Percentiles rank a stretch among this genome's conserved stretches.
phyloP scores from a whole-genome alignment of 2,113 vertebrate species.

The Callipepla squamata region DNA sequence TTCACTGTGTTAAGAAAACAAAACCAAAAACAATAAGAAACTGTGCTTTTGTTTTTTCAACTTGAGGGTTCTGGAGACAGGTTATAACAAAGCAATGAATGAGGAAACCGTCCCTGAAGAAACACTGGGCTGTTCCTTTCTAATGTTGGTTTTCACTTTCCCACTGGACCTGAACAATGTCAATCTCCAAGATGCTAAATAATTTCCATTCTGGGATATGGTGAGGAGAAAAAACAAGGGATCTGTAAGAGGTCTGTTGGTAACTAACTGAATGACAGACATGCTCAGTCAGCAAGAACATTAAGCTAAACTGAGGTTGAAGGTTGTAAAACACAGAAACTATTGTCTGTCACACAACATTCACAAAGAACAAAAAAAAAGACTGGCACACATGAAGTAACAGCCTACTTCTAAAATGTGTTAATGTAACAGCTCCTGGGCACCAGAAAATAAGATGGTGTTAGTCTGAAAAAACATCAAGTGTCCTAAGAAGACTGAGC shows the following conservation, averaged over 20 bases:
- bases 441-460: neutral
- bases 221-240: neutral
- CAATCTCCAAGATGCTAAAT: neutral
- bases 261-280: neutral
- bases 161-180: neutral
- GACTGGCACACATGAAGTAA: neutral
- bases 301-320: neutral
- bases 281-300: neutral
- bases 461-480: neutral
- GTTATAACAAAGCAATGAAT: accelerated
- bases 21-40: neutral
- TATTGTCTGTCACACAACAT: neutral
- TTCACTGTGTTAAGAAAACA: slow-evolving; percentile 75
- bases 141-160: neutral
- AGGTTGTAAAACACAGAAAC: slow-evolving; percentile 21
- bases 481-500: neutral
- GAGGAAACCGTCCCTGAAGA: neutral
- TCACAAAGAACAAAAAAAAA: neutral
- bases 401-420: neutral
- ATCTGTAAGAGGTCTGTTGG: neutral
- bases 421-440: neutral
- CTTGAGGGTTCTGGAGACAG: neutral
- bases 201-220: neutral
- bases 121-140: neutral
- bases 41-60: neutral